Evolutionary conservation across 2,113 vertebrate genomes (phyloP).

Genomic region (Helogale parvula): DNA sequence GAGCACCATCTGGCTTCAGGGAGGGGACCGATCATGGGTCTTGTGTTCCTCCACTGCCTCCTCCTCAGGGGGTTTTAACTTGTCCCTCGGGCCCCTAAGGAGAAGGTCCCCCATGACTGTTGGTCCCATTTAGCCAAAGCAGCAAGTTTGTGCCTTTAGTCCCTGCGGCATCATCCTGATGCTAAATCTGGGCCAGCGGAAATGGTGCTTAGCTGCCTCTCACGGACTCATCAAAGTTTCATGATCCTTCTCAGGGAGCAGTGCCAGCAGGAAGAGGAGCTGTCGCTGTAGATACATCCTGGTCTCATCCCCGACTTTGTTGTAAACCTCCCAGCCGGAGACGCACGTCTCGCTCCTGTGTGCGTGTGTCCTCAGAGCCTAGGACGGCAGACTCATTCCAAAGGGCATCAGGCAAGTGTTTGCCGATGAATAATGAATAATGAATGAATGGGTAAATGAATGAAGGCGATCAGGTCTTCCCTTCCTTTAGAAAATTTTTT

Average conservation of each 20-base stretch:
- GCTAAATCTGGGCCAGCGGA: neutral
- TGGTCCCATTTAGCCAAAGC: neutral
- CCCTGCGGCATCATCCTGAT: fast-evolving
- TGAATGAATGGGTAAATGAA: neutral
- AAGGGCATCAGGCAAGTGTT: neutral
- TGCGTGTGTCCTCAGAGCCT: fast-evolving
- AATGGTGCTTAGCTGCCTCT: neutral
- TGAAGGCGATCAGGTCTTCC: neutral
- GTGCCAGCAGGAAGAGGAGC: neutral
- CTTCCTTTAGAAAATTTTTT: neutral
- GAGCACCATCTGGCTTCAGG: conserved; percentile 78
- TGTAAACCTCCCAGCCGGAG: neutral
- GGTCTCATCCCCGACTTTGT: fast-evolving
- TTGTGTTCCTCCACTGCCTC: conserved; percentile 70
- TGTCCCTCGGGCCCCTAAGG: neutral
- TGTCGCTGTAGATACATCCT: neutral
- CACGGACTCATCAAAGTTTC: neutral
- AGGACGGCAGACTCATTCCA: neutral
- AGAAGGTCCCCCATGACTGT: neutral
- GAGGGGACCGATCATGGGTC: conserved; percentile 67
- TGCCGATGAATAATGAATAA: neutral
- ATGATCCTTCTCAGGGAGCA: neutral
- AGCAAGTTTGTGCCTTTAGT: neutral
- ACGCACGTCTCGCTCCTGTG: neutral
- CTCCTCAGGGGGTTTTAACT: conserved; percentile 58